Base-by-base conservation (phyloP, 2,797 vertebrate species). In the Poeciliopsis turneri region DNA sequence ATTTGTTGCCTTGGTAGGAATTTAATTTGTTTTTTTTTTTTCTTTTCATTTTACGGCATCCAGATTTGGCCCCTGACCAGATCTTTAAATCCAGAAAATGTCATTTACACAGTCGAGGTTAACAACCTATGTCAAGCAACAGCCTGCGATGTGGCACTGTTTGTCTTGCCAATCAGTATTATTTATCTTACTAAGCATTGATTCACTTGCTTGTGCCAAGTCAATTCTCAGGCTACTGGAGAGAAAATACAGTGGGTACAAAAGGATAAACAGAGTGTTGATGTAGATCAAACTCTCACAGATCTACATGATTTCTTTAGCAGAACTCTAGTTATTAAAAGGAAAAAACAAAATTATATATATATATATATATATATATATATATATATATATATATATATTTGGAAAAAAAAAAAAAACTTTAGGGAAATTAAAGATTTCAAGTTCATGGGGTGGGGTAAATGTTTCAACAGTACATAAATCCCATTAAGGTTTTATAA, bases 101-200 rank as follows among this genome's bases (percentile, higher is more conserved):
- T 88, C 76, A 82, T 84, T 89, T 81, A 80, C 72, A 73, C 39
- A 71, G 64, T 23, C 30, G 5, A 80, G 86, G 88, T 88, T 86
- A 86, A 90, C 83, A 75, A 77, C 77, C 49, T 5, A 43, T 66
- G 81, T 78, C 51, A 51, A 88, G 83, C 77, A 36, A 53, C 64
- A 43, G 76, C 77, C 49, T 84, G n/a, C 36, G 72, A 74, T 71
- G 71, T 59, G 83, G 73, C 75, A 9, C 74, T 36, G 72, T 84
- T 77, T 81, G 47, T 82, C 75, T 87, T 59, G 33, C 76, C 28
- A 36, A 69, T 90, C 78, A 75, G 84, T 45, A 72, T 79, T 91
- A 78, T 88, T 90, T 90, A 86, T 78, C 72, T 90, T 84, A 87
- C 80, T 90, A 89, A 81, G 87, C 90, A 93, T 93, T 90, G 92